phyloP scores from a whole-genome alignment of 2,113 vertebrate genomes.

The Eira barbara region DNA sequence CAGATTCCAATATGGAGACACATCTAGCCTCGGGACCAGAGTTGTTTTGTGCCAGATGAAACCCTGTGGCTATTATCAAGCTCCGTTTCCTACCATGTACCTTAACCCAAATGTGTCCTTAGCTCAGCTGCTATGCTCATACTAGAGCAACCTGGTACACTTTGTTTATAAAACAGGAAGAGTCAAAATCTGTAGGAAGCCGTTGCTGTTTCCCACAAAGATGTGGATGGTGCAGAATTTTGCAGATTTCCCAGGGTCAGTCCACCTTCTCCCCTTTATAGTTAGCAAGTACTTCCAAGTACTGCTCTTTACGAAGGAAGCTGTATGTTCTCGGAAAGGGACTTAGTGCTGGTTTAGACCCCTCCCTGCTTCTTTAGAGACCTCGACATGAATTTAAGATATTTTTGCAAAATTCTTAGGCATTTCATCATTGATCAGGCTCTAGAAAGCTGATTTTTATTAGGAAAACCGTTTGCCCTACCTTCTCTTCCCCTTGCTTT shows the following conservation, averaged over 20 bases:
- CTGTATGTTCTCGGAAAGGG: background rate
- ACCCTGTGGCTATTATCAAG: background rate
- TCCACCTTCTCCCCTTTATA: background rate
- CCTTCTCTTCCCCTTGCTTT: background rate
- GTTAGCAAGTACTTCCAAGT: background rate
- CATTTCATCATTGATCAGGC: background rate
- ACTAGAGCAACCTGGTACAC: background rate
- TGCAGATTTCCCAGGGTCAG: background rate
- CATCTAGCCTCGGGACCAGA: background rate
- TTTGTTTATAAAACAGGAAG: background rate
- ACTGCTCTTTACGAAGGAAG: background rate
- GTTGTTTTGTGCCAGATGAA: background rate
- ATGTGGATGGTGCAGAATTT: background rate
- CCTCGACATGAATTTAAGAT: background rate
- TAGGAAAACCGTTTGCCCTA: background rate
- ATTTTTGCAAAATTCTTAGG: background rate
- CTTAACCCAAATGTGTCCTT: background rate
- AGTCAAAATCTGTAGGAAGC: background rate
- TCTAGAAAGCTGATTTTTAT: background rate
- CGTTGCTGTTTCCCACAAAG: background rate
- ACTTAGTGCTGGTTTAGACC: background rate
- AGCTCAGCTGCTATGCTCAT: background rate
- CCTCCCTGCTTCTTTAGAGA: background rate
- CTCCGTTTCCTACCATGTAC: background rate
- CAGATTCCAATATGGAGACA: background rate